Percentiles rank a stretch among this genome's conserved stretches.
These are phyloP conservation scores for Leptopilina myrica DNA, from an alignment of 2,888 invertebrate species.

Conservation along the genomic window DNA sequence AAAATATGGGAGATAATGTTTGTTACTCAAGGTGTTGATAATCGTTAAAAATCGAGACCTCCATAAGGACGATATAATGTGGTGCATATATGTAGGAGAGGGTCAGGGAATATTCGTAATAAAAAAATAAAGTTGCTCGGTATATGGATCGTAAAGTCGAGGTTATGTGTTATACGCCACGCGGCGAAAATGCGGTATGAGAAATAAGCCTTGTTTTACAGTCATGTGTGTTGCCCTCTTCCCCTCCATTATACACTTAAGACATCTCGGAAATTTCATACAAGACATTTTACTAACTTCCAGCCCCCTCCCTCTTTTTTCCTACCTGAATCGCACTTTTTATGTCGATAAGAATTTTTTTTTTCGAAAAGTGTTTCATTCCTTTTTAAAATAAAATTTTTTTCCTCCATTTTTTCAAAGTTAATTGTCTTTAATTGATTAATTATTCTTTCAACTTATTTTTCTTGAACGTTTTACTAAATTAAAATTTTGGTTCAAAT, in stretches of 20 bases:
- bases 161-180: constrained; percentile 49
- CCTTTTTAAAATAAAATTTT: too few relatives aligned
- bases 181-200: constrained; percentile 35
- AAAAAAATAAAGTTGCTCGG: constrained; percentile 70
- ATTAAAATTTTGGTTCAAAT: too few relatives aligned
- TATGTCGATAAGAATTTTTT: too few relatives aligned
- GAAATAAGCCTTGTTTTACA: constrained; percentile 39
- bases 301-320: background rate
- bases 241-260: constrained; percentile 18
- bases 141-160: constrained; percentile 72
- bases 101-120: constrained; percentile 63
- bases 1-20: background rate
- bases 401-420: too few relatives aligned
- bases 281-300: constrained; percentile 16
- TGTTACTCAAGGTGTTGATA: background rate
- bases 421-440: too few relatives aligned
- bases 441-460: too few relatives aligned
- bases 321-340: background rate
- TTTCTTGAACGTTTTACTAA: too few relatives aligned
- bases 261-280: constrained; percentile 25
- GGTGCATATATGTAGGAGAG: constrained; percentile 48
- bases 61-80: constrained; percentile 41
- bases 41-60: background rate
- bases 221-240: constrained; percentile 9
- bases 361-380: too few relatives aligned